These are phyloP conservation scores for Altica lythri DNA, from an alignment of 2,888 invertebrate species.

Conservation along the genomic window DNA sequence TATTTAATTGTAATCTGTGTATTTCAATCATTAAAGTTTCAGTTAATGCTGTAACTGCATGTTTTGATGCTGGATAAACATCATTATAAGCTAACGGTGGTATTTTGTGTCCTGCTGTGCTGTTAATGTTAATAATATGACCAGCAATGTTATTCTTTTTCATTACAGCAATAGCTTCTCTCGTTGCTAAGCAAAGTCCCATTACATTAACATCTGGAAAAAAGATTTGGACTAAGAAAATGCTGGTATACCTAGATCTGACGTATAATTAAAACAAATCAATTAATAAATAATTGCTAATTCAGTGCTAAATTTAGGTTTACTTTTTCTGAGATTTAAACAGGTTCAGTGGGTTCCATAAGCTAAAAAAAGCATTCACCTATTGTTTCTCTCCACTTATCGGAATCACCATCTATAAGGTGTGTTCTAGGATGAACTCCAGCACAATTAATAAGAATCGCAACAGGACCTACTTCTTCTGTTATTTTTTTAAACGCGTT, in stretches of 20 bases:
- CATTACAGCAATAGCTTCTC: constrained; percentile 47
- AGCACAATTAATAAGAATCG: constrained; percentile 55
- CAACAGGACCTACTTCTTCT: constrained; percentile 49
- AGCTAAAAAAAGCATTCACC: too few relatives aligned
- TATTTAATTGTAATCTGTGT: constrained; percentile 26
- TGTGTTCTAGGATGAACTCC: constrained; percentile 40
- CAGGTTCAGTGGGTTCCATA: too few relatives aligned
- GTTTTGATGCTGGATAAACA: constrained; percentile 41
- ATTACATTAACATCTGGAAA: constrained; percentile 39
- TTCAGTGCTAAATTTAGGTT: too few relatives aligned
- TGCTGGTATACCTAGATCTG: too few relatives aligned
- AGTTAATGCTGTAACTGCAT: constrained; percentile 40
- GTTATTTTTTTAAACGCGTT: constrained; percentile 50
- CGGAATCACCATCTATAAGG: constrained; percentile 42
- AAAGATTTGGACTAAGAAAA: too few relatives aligned
- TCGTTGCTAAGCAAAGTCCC: constrained; percentile 40
- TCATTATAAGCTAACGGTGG: constrained; percentile 37
- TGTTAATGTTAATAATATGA: constrained; percentile 48
- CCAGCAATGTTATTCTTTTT: constrained; percentile 42
- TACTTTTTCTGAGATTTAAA: too few relatives aligned
- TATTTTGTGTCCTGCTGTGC: constrained; percentile 44
- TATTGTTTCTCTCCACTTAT: constrained; percentile 37
- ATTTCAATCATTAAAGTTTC: constrained; percentile 39
- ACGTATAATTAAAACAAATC: too few relatives aligned
- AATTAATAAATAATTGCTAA: too few relatives aligned